phyloP scores from a whole-genome alignment of 2,888 invertebrate species.

The Heliconius sara region DNA sequence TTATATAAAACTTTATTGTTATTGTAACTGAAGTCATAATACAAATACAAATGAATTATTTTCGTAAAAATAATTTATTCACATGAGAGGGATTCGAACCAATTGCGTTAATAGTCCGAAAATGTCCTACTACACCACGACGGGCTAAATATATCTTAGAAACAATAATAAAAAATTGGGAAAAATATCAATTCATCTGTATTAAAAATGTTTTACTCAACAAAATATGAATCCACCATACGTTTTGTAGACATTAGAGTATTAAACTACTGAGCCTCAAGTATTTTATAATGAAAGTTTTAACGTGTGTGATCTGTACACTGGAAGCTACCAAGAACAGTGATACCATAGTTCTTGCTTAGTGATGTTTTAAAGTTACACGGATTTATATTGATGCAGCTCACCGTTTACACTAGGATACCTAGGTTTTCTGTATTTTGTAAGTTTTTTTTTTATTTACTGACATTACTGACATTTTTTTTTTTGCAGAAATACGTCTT shows the following conservation, averaged over 20 bases:
- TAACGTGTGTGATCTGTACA: slow-evolving; percentile 14
- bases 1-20: too few species aligned
- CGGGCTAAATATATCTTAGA: too few species aligned
- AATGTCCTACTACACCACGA: too few species aligned
- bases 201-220: neutral
- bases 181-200: too few species aligned
- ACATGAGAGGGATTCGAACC: too few species aligned
- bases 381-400: slow-evolving; percentile 65
- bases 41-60: too few species aligned
- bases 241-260: too few species aligned
- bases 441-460: neutral
- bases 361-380: slow-evolving; percentile 59
- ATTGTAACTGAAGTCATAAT: too few species aligned
- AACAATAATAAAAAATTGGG: too few species aligned
- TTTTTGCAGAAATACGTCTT: too few species aligned
- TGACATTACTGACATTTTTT: neutral
- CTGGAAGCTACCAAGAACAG: slow-evolving; percentile 29
- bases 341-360: slow-evolving; percentile 69
- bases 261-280: neutral
- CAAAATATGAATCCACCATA: neutral
- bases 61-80: too few species aligned
- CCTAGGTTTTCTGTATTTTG: neutral
- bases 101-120: too few species aligned
- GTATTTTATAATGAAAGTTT: slow-evolving; percentile 16
- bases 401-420: slow-evolving; percentile 49